Conservation (phyloP, 1,140 invertebrate species). For the Pteromalus puparum region DNA sequence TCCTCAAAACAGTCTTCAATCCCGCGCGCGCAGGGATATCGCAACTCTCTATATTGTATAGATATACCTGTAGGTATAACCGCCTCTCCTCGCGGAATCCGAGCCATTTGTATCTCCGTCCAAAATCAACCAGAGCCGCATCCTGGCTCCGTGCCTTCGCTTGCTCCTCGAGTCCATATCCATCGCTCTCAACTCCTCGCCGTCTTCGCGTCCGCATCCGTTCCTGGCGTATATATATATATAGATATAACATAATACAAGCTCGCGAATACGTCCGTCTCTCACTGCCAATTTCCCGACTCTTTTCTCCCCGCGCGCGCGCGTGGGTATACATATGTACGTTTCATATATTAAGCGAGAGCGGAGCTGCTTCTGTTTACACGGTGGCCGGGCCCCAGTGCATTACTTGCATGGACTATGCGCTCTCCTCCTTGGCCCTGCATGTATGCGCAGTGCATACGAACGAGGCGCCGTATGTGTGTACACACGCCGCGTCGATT, state of each 20-base stretch:
- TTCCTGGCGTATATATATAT: not conserved
- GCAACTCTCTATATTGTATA: too few relatives aligned
- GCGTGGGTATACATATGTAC: not conserved
- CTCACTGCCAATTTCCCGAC: not conserved
- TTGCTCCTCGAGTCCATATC: not conserved
- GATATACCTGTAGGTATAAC: too few relatives aligned
- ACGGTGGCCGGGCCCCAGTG: not conserved
- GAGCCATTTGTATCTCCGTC: not conserved
- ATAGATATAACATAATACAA: not conserved
- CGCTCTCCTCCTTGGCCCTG: not conserved
- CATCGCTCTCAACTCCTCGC: not conserved
- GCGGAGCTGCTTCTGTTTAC: slow-evolving; percentile 30
- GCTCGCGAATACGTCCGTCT: too few relatives aligned
- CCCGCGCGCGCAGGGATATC: not conserved
- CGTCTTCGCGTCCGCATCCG: not conserved
- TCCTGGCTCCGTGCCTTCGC: not conserved
- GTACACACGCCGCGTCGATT: slow-evolving; percentile 24
- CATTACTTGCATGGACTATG: slow-evolving; percentile 46
- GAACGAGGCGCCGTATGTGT: not conserved
- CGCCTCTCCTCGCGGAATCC: not conserved
- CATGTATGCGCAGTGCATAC: not conserved
- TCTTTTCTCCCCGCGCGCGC: not conserved
- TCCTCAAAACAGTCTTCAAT: not conserved
- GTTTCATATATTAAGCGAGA: not conserved
- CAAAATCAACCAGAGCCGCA: not conserved